Evolutionary conservation across 2,888 invertebrate genomes (phyloP), one percentile per base, ranked within the genome.

Genomic region (Caenorhabditis parvicauda): DNA sequence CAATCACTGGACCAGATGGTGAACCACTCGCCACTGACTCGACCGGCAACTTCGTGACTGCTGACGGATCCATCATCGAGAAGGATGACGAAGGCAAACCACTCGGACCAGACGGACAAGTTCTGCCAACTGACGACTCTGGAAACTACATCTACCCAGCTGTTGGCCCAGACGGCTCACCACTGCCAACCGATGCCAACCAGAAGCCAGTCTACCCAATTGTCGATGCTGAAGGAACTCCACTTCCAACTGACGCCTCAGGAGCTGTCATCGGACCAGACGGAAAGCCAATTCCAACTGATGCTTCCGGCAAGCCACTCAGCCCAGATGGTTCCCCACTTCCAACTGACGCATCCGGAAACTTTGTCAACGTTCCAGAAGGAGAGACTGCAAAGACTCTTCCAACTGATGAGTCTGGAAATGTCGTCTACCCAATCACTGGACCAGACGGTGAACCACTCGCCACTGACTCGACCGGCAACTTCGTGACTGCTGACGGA

Each of bases 341-440:
- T 9, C 52, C 72, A n/a, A 55, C 62, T 5, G 58, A 55, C 29
- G 51, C 52, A 2, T 52, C 47, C 41, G 76, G 76, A 3, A 28
- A 24, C 24, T 48, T 37, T 37, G 43, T 66, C 46, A 59, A 54
- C 22, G 56, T 57, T 28, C 57, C 44, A 9, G 37, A 57, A 12
- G 58, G 54, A 25, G 43, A 51, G 2, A 56, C 62, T 50, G 59
- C 56, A 28, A 12, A 27, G 14, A 35, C 45, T 1, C 55, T 52
- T 7, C 70, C 70, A 9, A 45, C 74, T 2, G 64, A 59, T 14
- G 56, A 54, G 7, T 68, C 59, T 24, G 56, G 64, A 14, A 14
- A 56, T 21, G 63, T 55, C 2, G 37, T 74, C 48, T 54, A 57
- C 4, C 24, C 59, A n/a, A 54, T 71, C 37, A 24, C 42, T 27